Evolutionary conservation across 2,888 invertebrate genomes (phyloP), one percentile per base, ranked within the genome.

Genomic region (Eubasilissa splendida): DNA sequence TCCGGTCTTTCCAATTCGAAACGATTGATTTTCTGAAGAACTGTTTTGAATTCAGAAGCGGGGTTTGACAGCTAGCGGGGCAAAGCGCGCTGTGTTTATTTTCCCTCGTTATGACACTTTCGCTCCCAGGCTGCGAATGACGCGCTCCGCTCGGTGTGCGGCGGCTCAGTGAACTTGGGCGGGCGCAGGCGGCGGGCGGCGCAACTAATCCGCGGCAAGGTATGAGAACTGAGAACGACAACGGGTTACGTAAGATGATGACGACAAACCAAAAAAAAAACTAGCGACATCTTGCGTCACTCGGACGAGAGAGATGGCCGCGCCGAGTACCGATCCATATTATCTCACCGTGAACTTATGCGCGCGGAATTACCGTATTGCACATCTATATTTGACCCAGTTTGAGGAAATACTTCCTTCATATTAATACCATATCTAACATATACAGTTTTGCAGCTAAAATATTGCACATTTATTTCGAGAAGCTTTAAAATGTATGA

Each of bases 251-350:
- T 73, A 73, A 73, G 58, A 50, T 31, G 71, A 50, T 33, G 71
- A 73, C 54, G 71, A 71, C 71, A 56, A 71, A 54, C 71, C 33
- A 22, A 66, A 42, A 22, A 22, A 66, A 66, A 66, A 68, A 22
- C 71, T 58, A 73, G 56, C 71, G 58, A 56, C 71, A 73, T 73
- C 71, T 73, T 73, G 42, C 56, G 71, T 56, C 71, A 73, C 58
- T 56, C 65, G 10, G 12, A 14, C 50, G 68, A 66, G 66, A 68
- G 42, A 66, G 71, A 73, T 52, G 71, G 58, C 33, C 22, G 33
- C 56, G n/a, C 22, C 22, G 22, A 22, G 22, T 22, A 22, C 22
- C 71, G 71, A 73, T 73, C 71, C 71, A 73, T 73, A 73, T 42
- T 42, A 42, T 73, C 71, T 33, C 71, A 31, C 58, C 56, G 56